Evolutionary conservation across 2,113 vertebrate genomes (phyloP).

Genomic region (Rissa tridactyla): DNA sequence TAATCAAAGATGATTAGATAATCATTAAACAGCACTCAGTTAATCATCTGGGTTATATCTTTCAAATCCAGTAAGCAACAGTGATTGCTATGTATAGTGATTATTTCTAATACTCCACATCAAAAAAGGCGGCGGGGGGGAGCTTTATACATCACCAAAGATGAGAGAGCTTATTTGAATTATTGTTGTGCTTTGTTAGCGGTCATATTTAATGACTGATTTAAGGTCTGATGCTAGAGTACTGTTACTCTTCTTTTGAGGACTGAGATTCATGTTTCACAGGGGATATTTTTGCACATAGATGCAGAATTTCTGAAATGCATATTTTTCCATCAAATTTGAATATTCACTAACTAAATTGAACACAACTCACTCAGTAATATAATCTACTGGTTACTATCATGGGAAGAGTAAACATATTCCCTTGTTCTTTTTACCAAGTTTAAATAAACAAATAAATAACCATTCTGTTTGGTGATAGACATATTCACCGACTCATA

Average conservation of each 20-base stretch:
- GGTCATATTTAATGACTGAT: background rate
- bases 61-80: background rate
- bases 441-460: background rate
- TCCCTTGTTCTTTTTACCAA: background rate
- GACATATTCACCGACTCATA: background rate
- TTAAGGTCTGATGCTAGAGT: background rate
- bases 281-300: background rate
- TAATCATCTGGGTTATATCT: background rate
- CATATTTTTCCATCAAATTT: background rate
- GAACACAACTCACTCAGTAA: background rate
- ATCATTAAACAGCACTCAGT: background rate
- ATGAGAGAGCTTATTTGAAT: background rate
- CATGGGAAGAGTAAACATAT: background rate
- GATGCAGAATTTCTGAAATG: background rate
- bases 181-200: background rate
- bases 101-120: background rate
- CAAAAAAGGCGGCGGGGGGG: too few relatives aligned
- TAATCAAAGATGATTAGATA: background rate
- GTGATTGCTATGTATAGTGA: background rate
- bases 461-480: background rate
- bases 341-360: background rate
- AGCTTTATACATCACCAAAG: background rate
- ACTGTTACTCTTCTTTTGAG: background rate
- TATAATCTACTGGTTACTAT: background rate
- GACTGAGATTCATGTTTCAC: background rate